These are phyloP conservation scores for Tachysurus fulvidraco DNA, from an alignment of 2,113 vertebrate genomes.

Conservation along the genomic window DNA sequence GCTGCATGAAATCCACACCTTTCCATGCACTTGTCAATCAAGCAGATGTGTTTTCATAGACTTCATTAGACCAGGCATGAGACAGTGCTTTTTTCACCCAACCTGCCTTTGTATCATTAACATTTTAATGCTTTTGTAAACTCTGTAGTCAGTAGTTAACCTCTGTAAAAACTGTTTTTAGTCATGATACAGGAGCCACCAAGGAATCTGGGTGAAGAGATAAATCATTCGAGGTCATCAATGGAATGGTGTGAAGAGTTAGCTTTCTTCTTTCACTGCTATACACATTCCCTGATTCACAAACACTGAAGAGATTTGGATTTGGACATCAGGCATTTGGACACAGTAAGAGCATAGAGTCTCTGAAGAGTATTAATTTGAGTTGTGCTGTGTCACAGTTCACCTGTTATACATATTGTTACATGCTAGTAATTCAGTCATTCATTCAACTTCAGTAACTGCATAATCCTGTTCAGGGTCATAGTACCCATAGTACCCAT, in stretches of 20 bases:
- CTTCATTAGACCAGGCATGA: slow-evolving; percentile 49
- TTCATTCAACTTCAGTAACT: not conserved
- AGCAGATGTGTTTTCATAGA: slow-evolving; percentile 38
- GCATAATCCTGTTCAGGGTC: not conserved
- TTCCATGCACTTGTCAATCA: slow-evolving; percentile 4
- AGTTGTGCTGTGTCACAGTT: not conserved
- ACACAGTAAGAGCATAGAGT: slow-evolving; percentile 9
- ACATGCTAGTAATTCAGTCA: not conserved
- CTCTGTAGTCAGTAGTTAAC: slow-evolving; percentile 50
- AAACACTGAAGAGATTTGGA: not conserved
- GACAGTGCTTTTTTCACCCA: slow-evolving; percentile 40
- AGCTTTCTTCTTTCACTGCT: slow-evolving; percentile 1
- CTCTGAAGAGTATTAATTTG: slow-evolving; percentile 6
- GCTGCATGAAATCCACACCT: not conserved
- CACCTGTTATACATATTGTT: slow-evolving; percentile 24
- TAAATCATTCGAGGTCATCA: slow-evolving; percentile 62
- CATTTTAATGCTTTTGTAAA: slow-evolving; percentile 56
- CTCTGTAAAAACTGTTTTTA: slow-evolving; percentile 60
- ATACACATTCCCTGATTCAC: not conserved
- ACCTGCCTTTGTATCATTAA: slow-evolving; percentile 41
- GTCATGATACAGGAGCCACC: slow-evolving; percentile 68
- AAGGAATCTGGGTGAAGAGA: slow-evolving; percentile 66
- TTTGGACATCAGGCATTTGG: slow-evolving; percentile 18
- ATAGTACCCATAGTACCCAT: too few species aligned
- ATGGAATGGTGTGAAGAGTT: slow-evolving; percentile 39